Conservation (phyloP, 2,113 vertebrate species). For the Ceratotherium simum region DNA sequence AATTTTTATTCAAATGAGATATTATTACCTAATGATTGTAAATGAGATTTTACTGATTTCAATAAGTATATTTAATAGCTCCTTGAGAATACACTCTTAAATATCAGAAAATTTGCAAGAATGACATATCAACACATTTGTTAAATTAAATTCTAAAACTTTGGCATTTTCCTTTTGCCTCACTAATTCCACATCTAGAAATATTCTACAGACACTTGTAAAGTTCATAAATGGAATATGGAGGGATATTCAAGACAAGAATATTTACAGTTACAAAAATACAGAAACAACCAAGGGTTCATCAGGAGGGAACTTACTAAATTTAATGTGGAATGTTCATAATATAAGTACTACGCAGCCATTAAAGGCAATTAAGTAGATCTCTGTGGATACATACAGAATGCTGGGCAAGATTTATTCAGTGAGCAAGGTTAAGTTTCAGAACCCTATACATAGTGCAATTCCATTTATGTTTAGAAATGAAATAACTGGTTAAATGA, state of each 20-base stretch:
- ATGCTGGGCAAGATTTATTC: not conserved
- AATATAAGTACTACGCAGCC: not conserved
- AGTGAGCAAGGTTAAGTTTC: not conserved
- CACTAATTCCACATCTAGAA: not conserved
- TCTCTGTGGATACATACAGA: not conserved
- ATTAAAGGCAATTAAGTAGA: not conserved
- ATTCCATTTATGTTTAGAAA: not conserved
- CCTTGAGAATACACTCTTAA: conserved; percentile 8
- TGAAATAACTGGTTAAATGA: not conserved
- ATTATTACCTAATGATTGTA: not conserved
- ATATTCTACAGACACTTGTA: not conserved
- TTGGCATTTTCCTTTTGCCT: not conserved
- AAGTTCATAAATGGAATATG: not conserved
- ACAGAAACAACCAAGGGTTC: not conserved
- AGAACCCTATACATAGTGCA: not conserved
- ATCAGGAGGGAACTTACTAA: not conserved
- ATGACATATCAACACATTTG: not conserved
- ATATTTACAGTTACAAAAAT: not conserved
- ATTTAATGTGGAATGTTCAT: not conserved
- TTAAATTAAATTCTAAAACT: conserved; percentile 2
- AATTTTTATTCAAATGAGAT: conserved; percentile 5
- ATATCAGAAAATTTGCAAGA: not conserved
- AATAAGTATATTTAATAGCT: not conserved
- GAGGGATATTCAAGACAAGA: not conserved
- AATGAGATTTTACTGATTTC: conserved; percentile 20